Base-by-base conservation (phyloP, 2,888 invertebrate species). In the Cinara cedri region DNA sequence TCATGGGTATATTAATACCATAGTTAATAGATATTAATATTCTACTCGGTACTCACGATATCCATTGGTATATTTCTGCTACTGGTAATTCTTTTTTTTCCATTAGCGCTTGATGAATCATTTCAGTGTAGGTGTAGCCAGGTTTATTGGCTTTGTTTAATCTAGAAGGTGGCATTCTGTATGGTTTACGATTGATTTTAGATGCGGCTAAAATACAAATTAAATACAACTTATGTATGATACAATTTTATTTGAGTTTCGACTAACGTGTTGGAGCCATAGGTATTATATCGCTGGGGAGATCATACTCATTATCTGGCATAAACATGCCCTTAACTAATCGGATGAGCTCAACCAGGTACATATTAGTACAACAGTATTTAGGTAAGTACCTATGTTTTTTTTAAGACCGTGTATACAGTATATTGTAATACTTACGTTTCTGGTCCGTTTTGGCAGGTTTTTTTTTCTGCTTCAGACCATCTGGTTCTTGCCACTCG, bases 41-140 rank as follows among this genome's bases (percentile, higher is more conserved):
- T n/a, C n/a, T n/a, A n/a, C n/a, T n/a, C n/a, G n/a, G n/a, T 42
- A 92, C 95, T 94, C 88, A 95, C 95, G 95, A 94, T 84, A 96
- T 95, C 95, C 95, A 95, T 84, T 93, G 92, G 86, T 96, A 96
- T 83, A 96, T 95, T 76, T 93, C 95, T 9, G 95, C 95, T 51
- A 95, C 95, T 0, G 95, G 95, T 82, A 96, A 87, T 87, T 95
- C 93, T 76, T 95, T 93, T 84, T 91, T 92, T 86, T 95, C 95
- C 83, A 91, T 90, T 82, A 96, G 87, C 63, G 95, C 95, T 84
- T 93, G 91, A 86, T 95, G 95, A 83, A 96, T 95, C 83, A 96
- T 88, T 86, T 96, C 95, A 1, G 95, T 95, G 84, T 95, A 96
- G 0, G 95, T 96, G 85, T 93, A 94, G 0, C 95, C 94, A 24